These are phyloP conservation scores for Chalcis sispes DNA, from an alignment of 2,888 invertebrate genomes.

Conservation along the genomic window DNA sequence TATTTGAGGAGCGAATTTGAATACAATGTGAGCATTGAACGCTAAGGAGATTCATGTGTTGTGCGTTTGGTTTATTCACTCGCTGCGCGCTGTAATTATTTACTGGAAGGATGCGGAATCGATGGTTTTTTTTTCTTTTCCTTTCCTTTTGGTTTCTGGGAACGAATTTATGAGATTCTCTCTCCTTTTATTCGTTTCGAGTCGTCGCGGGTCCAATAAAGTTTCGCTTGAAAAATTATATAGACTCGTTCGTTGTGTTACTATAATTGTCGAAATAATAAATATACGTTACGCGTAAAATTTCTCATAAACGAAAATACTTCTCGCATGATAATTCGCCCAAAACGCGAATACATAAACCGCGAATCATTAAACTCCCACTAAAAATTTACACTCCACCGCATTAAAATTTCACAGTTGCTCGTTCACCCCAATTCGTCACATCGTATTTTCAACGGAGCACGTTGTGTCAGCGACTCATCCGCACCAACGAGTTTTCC, in stretches of 20 bases:
- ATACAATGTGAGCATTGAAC: slow-evolving; percentile 42
- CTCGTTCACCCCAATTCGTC: background rate
- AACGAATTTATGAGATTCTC: too few relatives aligned
- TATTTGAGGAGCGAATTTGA: slow-evolving; percentile 33
- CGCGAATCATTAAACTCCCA: background rate
- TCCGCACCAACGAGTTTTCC: too few relatives aligned
- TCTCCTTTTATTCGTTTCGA: background rate
- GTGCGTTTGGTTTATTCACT: slow-evolving; percentile 30
- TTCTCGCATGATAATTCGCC: too few relatives aligned
- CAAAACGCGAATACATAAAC: too few relatives aligned
- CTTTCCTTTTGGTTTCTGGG: background rate
- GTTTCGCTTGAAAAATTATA: too few relatives aligned
- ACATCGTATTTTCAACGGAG: too few relatives aligned
- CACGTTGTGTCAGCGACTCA: too few relatives aligned
- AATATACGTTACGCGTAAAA: too few relatives aligned
- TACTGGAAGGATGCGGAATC: slow-evolving; percentile 2
- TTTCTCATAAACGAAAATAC: too few relatives aligned
- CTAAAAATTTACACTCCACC: background rate
- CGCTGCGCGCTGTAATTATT: slow-evolving; percentile 38
- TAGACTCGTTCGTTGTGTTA: too few relatives aligned
- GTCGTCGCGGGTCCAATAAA: too few relatives aligned
- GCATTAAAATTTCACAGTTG: slow-evolving; percentile 21
- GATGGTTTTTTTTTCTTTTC: slow-evolving; percentile 2
- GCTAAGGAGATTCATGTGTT: background rate
- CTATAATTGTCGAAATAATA: too few relatives aligned